Evolutionary conservation across 2,113 vertebrate genomes (phyloP).

Genomic region (Albula goreensis): DNA sequence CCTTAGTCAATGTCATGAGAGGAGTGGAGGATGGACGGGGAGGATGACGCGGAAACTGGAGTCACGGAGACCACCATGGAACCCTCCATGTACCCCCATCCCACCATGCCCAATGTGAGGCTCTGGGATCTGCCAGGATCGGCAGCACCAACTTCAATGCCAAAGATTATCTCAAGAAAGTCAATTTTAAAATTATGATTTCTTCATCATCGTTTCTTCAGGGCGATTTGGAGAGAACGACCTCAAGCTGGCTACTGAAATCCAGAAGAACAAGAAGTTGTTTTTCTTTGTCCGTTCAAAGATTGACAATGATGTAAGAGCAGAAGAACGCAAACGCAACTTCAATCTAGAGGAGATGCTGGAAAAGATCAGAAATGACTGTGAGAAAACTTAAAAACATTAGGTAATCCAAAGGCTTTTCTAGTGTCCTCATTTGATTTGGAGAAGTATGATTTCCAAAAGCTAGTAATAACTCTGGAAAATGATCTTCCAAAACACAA

Average conservation of each 20-base stretch:
- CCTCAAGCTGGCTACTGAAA: conserved; percentile 58
- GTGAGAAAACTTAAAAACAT: conserved; percentile 31
- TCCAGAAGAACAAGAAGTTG: conserved; percentile 59
- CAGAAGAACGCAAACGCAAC: conserved; percentile 21
- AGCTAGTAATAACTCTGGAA: conserved; percentile 30
- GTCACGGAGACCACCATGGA: conserved; percentile 64
- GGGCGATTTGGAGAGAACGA: conserved; percentile 61
- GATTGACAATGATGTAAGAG: conserved; percentile 34
- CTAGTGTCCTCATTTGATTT: conserved; percentile 34
- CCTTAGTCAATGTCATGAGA: conserved; percentile 67
- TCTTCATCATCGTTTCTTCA: conserved; percentile 66
- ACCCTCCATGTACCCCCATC: conserved; percentile 57
- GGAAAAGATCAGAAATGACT: conserved; percentile 22
- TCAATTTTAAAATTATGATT: conserved; percentile 63
- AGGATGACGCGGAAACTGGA: conserved; percentile 59
- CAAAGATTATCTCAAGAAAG: conserved; percentile 60
- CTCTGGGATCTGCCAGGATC: conserved; percentile 71
- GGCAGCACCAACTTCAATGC: conserved; percentile 59
- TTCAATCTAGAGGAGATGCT: conserved; percentile 33
- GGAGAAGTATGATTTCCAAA: conserved; percentile 44
- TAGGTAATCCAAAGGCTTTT: conserved; percentile 44
- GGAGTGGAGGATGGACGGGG: conserved; percentile 59
- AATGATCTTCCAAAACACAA: conserved; percentile 43
- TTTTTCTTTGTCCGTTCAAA: conserved; percentile 65
- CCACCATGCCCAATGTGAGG: no score